Evolutionary conservation across 2,113 vertebrate species (phyloP).

Genomic region (Cyphomyrus discorhynchus): DNA sequence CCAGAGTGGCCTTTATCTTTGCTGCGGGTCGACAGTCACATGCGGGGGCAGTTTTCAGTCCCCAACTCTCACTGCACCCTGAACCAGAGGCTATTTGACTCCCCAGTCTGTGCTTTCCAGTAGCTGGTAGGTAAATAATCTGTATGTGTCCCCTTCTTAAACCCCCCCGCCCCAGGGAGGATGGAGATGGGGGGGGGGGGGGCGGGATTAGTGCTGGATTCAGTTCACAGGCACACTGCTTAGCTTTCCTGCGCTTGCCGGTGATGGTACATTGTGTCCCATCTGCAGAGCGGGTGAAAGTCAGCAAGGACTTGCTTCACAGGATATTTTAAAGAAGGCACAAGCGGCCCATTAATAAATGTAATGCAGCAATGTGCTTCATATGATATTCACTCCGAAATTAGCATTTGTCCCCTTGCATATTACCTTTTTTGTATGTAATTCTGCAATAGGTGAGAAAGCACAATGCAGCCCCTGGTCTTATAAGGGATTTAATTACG

Average conservation of each 20-base stretch:
- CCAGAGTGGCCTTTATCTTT: conserved; percentile 27
- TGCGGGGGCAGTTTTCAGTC: conserved; percentile 36
- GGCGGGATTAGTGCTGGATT: not conserved
- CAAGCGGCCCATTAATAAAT: not conserved
- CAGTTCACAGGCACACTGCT: not conserved
- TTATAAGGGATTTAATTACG: conserved; percentile 28
- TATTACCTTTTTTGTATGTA: conserved; percentile 26
- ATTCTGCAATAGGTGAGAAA: conserved; percentile 24
- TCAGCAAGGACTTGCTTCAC: not conserved
- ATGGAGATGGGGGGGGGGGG: too few relatives aligned
- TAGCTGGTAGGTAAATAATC: conserved; percentile 12
- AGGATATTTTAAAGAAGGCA: not conserved
- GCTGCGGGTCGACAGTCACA: conserved; percentile 42
- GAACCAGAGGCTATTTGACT: conserved; percentile 46
- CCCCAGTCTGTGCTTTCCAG: conserved; percentile 14
- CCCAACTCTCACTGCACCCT: conserved; percentile 17
- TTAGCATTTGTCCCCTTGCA: conserved; percentile 7
- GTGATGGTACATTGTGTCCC: not conserved
- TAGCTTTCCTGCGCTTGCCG: not conserved
- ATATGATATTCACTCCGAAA: not conserved
- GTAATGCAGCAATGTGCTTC: not conserved
- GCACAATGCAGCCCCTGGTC: conserved; percentile 11
- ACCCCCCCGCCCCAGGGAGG: not conserved
- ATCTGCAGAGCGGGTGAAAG: not conserved
- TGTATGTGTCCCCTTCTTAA: not conserved